phyloP scores from a whole-genome alignment of 2,797 vertebrate species.

The Sylvia borin region DNA sequence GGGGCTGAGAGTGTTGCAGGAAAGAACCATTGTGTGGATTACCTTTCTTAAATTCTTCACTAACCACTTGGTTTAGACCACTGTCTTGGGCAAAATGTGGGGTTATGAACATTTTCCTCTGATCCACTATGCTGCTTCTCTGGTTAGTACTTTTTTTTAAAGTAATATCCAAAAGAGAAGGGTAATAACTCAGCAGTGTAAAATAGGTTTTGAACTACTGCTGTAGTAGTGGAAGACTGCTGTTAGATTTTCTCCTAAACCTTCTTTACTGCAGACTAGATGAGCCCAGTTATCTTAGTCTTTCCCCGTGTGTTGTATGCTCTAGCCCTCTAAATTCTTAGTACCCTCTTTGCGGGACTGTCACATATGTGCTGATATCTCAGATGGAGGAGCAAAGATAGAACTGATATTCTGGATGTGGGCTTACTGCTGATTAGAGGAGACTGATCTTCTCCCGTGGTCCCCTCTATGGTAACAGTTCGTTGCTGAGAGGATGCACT shows the following conservation, averaged over 20 bases:
- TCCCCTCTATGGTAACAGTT: neutral
- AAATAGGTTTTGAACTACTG: neutral
- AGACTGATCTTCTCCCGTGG: neutral
- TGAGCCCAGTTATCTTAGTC: neutral
- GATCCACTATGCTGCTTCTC: neutral
- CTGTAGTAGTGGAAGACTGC: neutral
- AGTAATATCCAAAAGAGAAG: neutral
- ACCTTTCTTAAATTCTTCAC: neutral
- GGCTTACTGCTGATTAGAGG: neutral
- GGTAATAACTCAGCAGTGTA: neutral
- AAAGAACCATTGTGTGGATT: neutral
- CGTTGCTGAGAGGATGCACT: neutral
- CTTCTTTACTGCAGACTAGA: neutral
- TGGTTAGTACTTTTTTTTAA: neutral
- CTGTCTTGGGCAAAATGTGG: neutral
- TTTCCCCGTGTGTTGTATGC: fast-evolving
- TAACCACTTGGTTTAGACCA: neutral
- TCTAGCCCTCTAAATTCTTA: neutral
- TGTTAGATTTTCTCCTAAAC: neutral
- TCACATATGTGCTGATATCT: fast-evolving
- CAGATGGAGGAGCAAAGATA: neutral
- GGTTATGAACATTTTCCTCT: neutral
- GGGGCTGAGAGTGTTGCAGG: neutral
- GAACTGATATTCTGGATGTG: neutral
- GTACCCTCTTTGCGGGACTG: neutral